Base-by-base conservation (phyloP, 2,797 vertebrate genomes). In the Distichodus sexfasciatus region DNA sequence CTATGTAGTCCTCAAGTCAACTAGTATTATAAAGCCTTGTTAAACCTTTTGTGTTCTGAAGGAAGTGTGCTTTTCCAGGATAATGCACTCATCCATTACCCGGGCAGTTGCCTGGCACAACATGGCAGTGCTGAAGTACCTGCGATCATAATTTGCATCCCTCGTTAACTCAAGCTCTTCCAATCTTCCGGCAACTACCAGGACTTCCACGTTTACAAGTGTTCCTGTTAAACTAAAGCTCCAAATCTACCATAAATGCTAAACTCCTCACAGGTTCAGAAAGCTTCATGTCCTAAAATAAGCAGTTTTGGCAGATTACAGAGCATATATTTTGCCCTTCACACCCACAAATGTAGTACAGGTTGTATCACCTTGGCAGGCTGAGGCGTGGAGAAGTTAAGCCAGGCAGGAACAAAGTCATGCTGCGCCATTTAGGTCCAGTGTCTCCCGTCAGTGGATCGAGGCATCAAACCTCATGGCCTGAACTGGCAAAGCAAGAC, bases 361-460 rank as follows among this genome's bases (percentile, higher is more conserved):
- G 4, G 7, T 28, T 24, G 2, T 50, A 38, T 78, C 87, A 99
- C 97, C 97, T 99, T 99, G 90, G 94, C 93, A 90, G 97, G 94
- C 90, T 98, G 97, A 83, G 97, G 96, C 65, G 96, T 98, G 89
- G 97, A 96, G 93, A 99, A 99, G 93, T 96, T 99, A 97, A 99
- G 97, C 96, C 97, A 99, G 94, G 97, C 96, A 97, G 97, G 97
- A 94, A 98, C 97, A 98, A 99, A 99, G 94, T 99, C 97, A 99
- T 99, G 96, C 94, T 99, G 97, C 97, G 96, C 97, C 97, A 99
- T 99, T 99, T 98, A 99, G 96, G 96, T 99, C 96, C 95, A 97
- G 95, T 97, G 95, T 98, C 94, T 97, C 93, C 93, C 93, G 95
- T 96, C 93, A 99, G 91, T 92, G 94, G 94, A 95, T 92, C 83